Conservation (phyloP, 2,113 vertebrate species). For the Silurus meridionalis region DNA sequence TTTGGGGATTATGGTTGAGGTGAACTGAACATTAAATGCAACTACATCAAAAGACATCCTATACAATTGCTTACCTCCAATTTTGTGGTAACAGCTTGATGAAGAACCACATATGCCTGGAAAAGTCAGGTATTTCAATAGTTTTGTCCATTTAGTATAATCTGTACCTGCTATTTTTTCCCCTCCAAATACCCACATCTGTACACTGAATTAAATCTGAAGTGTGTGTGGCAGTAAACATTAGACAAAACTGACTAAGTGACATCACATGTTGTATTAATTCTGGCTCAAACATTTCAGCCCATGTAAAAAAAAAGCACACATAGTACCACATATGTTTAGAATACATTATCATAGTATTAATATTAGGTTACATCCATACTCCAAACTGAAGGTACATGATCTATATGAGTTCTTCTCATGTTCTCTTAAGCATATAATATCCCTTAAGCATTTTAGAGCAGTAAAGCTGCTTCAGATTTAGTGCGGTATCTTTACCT, state of each 20-base stretch:
- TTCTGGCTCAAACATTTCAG: neutral
- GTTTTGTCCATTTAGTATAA: too few relatives aligned
- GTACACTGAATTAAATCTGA: neutral
- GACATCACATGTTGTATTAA: neutral
- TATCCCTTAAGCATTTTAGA: neutral
- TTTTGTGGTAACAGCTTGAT: too few relatives aligned
- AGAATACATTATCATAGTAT: neutral
- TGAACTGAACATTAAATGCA: too few relatives aligned
- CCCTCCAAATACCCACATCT: neutral
- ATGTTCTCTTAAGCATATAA: neutral
- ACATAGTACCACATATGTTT: neutral
- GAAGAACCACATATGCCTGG: too few relatives aligned
- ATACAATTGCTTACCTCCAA: too few relatives aligned
- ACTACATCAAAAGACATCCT: too few relatives aligned
- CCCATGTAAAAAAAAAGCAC: too few relatives aligned
- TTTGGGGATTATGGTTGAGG: too few relatives aligned
- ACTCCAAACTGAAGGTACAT: neutral
- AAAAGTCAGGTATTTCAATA: too few relatives aligned
- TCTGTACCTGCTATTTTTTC: neutral
- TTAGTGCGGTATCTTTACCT: neutral
- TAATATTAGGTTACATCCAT: neutral
- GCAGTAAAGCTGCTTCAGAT: neutral
- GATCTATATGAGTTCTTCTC: neutral
- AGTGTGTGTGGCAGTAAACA: neutral
- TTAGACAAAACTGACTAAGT: neutral